Evolutionary conservation across 2,888 invertebrate genomes (phyloP), one percentile per base, ranked within the genome.

Genomic region (Crioceris asparagi): DNA sequence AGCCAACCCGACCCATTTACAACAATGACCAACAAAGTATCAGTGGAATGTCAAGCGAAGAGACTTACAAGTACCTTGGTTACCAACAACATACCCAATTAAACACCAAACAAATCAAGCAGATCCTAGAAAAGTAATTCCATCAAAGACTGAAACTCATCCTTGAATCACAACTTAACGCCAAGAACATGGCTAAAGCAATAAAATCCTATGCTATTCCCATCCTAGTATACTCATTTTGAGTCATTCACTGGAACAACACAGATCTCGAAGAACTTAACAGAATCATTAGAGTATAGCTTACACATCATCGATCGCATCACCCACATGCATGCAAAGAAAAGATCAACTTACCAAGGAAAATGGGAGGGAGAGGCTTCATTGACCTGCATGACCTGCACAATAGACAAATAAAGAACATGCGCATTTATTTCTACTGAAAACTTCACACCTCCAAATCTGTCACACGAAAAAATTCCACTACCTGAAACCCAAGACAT

Each of bases 221-320:
- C 3, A 10, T 19, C 10, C 30, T 36, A 7, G 30, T 30, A 7
- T 36, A 36, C 29, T 36, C 21, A 5, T 36, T 30, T 21, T 29
- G 29, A n/a, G 15, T 36, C 3, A 36, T 30, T 15, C 12, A 19
- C 3, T 36, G 36, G 36, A 15, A 19, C 1, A 10, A 29, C 8
- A 36, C 30, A 11, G 31, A 36, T 6, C n/a, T 25, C n/a, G 25
- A 25, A 3, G 12, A 25, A n/a, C n/a, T 25, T 6, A 3, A 25
- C 12, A 25, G 4, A 3, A 3, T 25, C 6, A 25, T 4, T 3
- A 3, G 25, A 25, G 12, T 12, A 25, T n/a, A 25, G 12, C 3
- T 25, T 12, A 25, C 6, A 6, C n/a, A 25, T 11, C 25, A 25
- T 3, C n/a, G 25, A 25, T 11, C 12, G 25, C 12, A 4, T 11